Base-by-base conservation (phyloP, 2,113 vertebrate species). In the Crotalus helleri region DNA sequence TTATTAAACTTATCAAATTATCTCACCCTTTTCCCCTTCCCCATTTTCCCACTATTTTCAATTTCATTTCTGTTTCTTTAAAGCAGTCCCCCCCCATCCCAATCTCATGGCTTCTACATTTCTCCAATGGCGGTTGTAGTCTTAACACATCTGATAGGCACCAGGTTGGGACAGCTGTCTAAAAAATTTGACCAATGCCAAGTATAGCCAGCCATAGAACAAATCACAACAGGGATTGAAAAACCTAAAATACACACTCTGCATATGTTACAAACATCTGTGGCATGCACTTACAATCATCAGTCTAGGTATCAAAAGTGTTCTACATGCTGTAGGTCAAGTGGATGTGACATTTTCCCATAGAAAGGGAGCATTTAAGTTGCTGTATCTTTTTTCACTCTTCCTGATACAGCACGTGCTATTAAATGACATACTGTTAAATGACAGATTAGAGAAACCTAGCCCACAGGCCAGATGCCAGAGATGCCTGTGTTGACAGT, bases 241-340 rank as follows among this genome's bases (percentile, higher is more conserved):
- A 95, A 94, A 91, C 93, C 95, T 91, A 86, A 95, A 91, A 96
- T 91, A 94, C 64, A 92, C 91, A 89, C 92, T 93, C 58, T 5
- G 57, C 89, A 92, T 85, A 93, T 93, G 95, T 94, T 0, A 1
- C 94, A 95, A 95, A 94, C 93, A 96, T 95, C 92, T 7, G 0
- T 93, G 94, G 94, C 93, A 93, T 95, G 91, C 69, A 89, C 95
- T 96, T 96, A 92, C 91, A 93, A 92, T 88, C 95, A 90, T 94
- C 95, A 90, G 89, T 93, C 93, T 57, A 74, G 92, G 96, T 94
- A 93, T 90, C 96, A 93, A 85, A 85, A 91, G 89, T 94, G 26
- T 24, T 95, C 87, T 91, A 95, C 94, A 92, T 97, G 94, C 94
- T 96, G 96, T 97, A 96, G 95, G 97, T 97, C 94, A 97, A 94